Conservation (phyloP, 2,113 vertebrate species). For the Paramormyrops kingsleyae region DNA sequence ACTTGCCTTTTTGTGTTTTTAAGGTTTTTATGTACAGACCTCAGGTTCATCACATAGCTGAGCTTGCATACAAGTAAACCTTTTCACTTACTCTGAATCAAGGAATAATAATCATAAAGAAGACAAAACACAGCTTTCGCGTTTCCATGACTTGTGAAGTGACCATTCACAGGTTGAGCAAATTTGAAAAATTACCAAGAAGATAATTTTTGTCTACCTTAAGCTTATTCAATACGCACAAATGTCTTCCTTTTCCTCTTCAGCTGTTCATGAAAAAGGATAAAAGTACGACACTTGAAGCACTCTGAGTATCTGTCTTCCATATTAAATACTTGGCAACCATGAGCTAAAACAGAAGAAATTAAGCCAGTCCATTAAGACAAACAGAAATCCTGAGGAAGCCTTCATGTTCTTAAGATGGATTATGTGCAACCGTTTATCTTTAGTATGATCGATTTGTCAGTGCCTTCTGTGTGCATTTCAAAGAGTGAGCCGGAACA, state of each 20-base stretch:
- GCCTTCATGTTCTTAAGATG: background rate
- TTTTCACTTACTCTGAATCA: background rate
- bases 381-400: slow-evolving; percentile 6
- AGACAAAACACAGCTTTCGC: background rate
- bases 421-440: slow-evolving; percentile 23
- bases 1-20: background rate
- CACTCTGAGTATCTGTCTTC: background rate
- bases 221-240: background rate
- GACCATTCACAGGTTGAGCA: background rate
- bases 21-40: background rate
- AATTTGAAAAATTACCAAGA: background rate
- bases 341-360: background rate
- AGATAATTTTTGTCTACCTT: background rate
- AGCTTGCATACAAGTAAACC: background rate
- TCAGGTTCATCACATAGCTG: background rate
- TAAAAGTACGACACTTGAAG: slow-evolving; percentile 1
- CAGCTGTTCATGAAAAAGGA: background rate
- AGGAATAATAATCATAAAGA: background rate
- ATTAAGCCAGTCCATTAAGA: slow-evolving; percentile 12
- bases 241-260: slow-evolving; percentile 3
- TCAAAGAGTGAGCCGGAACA: slow-evolving; percentile 29
- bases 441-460: slow-evolving; percentile 49
- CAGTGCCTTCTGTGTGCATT: slow-evolving; percentile 42
- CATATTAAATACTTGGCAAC: slow-evolving; percentile 10
- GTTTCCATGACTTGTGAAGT: background rate